A percentile compares a stretch with the other conserved stretches of the same genome.
Evolutionary conservation across 1,140 invertebrate genomes (phyloP).

Genomic region (Musca domestica): DNA sequence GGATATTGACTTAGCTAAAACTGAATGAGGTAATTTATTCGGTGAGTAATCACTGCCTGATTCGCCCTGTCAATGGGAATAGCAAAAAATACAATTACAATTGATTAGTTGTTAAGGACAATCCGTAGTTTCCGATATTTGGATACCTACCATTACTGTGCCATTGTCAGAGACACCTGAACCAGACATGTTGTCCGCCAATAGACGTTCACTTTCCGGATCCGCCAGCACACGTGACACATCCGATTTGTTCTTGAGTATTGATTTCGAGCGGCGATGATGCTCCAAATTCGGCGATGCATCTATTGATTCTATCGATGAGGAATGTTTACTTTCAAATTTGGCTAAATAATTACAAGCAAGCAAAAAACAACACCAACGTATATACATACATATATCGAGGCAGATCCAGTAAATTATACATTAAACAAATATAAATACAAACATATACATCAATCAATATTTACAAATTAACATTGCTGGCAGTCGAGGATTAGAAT

Average conservation of each 20-base stretch:
- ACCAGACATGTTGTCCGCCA: constrained; percentile 63
- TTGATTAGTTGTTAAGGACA: neutral
- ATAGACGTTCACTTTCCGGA: constrained; percentile 76
- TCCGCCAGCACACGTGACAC: constrained; percentile 56
- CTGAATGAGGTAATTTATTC: constrained; percentile 55
- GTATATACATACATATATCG: constrained; percentile 11
- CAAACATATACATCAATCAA: neutral
- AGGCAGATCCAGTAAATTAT: neutral
- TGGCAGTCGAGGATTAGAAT: neutral
- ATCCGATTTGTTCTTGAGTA: constrained; percentile 74
- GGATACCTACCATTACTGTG: constrained; percentile 43
- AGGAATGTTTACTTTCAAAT: constrained; percentile 65
- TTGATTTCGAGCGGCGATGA: constrained; percentile 70
- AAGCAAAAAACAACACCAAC: constrained; percentile 25
- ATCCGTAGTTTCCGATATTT: neutral
- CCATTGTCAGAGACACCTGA: constrained; percentile 57
- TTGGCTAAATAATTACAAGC: constrained; percentile 37
- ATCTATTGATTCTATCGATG: constrained; percentile 71
- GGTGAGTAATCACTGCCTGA: constrained; percentile 55
- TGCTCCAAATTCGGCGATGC: constrained; percentile 63
- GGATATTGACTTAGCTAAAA: constrained; percentile 54
- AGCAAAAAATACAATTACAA: neutral
- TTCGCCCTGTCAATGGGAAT: constrained; percentile 49
- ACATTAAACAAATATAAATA: neutral
- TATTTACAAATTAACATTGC: neutral